Conservation (phyloP, 2,113 vertebrate genomes). For the Oriolus oriolus region DNA sequence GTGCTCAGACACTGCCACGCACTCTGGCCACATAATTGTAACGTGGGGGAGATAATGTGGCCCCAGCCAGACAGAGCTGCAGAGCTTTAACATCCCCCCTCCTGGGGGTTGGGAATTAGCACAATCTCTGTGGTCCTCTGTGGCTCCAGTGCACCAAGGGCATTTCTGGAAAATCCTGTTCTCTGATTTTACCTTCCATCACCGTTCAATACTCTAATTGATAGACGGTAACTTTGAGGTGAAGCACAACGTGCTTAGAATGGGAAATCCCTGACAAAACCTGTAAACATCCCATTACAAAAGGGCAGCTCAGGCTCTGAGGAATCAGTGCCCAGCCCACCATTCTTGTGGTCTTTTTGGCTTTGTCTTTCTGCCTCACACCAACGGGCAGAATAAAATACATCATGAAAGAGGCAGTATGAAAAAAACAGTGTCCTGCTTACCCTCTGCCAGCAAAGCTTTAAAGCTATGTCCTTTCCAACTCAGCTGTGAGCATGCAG, state of each 20-base stretch:
- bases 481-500: background rate
- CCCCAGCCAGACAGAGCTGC: background rate
- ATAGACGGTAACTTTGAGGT: background rate
- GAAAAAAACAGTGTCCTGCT: background rate
- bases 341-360: background rate
- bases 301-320: background rate
- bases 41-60: rapidly evolving
- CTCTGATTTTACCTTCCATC: conserved; percentile 17
- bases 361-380: background rate
- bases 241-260: conserved; percentile 7
- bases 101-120: background rate
- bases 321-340: background rate
- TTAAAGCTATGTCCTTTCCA: background rate
- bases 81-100: background rate
- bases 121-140: background rate
- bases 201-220: conserved; percentile 28
- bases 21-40: background rate
- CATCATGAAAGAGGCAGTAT: background rate
- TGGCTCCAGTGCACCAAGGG: background rate
- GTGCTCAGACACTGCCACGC: background rate
- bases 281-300: background rate
- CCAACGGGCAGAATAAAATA: background rate
- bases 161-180: background rate
- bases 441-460: background rate
- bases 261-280: conserved; percentile 1